Conservation (phyloP, 2,888 invertebrate species). For the Orgyia antiqua region DNA sequence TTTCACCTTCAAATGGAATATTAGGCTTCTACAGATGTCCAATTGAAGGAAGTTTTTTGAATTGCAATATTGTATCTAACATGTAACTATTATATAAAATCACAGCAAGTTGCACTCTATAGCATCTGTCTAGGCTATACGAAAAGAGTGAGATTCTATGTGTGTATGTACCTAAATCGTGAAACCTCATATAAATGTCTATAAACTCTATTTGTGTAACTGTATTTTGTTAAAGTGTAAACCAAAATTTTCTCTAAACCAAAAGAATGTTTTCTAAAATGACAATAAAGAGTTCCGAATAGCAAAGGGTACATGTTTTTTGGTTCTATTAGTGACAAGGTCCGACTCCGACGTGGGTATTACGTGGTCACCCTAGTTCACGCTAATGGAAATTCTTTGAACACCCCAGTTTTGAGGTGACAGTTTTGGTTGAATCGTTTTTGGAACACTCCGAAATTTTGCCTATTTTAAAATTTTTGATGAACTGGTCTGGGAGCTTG, state of each 20-base stretch:
- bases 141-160: no score
- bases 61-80: no score
- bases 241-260: constrained; percentile 12
- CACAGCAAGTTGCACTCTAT: no score
- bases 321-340: constrained; percentile 34
- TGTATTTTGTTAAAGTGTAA: no score
- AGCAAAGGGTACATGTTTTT: constrained; percentile 14
- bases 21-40: no score
- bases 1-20: no score
- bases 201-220: no score
- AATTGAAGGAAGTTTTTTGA: no score
- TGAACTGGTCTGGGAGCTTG: constrained; percentile 5
- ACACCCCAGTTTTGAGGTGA: constrained; percentile 22
- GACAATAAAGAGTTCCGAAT: constrained; percentile 18
- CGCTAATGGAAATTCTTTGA: constrained; percentile 57
- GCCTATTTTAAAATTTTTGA: constrained; percentile 19
- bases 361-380: constrained; percentile 36
- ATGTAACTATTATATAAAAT: no score
- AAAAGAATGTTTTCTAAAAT: constrained; percentile 16
- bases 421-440: constrained; percentile 22
- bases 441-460: constrained; percentile 13
- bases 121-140: no score
- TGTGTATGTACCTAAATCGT: no score
- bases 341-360: constrained; percentile 32
- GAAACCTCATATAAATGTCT: no score